These are phyloP conservation scores for Bos indicus DNA, from an alignment of 2,113 vertebrate genomes.

Conservation along the genomic window DNA sequence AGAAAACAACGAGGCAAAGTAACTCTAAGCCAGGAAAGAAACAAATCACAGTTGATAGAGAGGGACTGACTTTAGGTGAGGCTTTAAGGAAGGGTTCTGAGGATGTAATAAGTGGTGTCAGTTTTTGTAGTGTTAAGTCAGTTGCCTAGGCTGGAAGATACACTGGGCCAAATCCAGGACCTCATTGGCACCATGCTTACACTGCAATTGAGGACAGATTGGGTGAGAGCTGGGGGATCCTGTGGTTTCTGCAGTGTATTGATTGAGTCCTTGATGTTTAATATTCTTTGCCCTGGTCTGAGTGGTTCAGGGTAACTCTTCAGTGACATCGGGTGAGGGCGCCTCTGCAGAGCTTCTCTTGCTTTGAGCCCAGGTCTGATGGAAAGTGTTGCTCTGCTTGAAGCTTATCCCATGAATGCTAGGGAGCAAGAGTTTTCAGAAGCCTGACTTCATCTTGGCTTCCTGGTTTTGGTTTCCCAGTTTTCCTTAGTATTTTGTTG, in stretches of 20 bases:
- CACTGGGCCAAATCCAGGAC: not conserved
- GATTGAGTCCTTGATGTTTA: not conserved
- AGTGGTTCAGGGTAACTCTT: not conserved
- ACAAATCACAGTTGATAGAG: not conserved
- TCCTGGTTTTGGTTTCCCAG: conserved; percentile 35
- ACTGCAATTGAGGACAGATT: not conserved
- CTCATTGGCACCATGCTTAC: not conserved
- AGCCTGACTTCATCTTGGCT: conserved; percentile 72
- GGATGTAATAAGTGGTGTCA: not conserved
- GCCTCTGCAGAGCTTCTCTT: not conserved
- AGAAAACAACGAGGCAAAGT: not conserved
- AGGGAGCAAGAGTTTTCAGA: conserved; percentile 41
- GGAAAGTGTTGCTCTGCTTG: conserved; percentile 12
- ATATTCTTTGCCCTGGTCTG: not conserved
- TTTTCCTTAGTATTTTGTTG: conserved; percentile 43
- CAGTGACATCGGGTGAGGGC: not conserved
- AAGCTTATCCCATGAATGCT: conserved; percentile 17
- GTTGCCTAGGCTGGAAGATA: not conserved
- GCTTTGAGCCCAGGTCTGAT: not conserved
- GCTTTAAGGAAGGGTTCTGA: not conserved
- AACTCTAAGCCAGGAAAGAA: not conserved
- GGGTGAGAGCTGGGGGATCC: not conserved
- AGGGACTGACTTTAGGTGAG: not conserved
- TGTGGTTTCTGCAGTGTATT: not conserved
- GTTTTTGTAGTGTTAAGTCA: not conserved